Evolutionary conservation across 2,888 invertebrate species (phyloP), one percentile per base, ranked within the genome.

Genomic region (Unio delphinus): DNA sequence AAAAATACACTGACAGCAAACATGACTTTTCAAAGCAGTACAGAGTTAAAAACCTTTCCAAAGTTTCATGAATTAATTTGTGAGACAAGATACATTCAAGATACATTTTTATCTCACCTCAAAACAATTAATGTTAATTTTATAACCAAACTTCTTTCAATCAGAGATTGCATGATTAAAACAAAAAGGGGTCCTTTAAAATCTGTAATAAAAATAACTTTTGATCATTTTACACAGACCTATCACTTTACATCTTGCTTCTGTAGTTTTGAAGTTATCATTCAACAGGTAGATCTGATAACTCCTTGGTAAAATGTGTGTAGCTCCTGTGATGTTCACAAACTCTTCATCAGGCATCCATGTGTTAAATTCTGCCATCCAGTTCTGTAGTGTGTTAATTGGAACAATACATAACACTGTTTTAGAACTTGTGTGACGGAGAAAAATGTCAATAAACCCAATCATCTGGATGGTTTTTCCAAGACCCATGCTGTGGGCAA

Each of bases 401-500:
- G 99, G 99, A 93, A 99, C 98, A 79, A 99, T 98, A 87, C 97
- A 96, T 58, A 99, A 91, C 1, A 98, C 96, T 20, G 95, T 95
- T 89, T 94, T 95, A 7, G 96, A 95, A 34, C 92, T 92, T 0
- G 98, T 98, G 89, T 96, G 95, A 66, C 97, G 92, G 81, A 99
- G 92, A 90, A 99, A 97, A 84, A 98, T 95, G 91, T 99, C 99
- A 88, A 95, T 95, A 91, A 99, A 99, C 78, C 96, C 95, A 69
- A 98, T 95, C 69, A 98, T 95, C 83, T 92, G 92, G 70, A 99
- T 92, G 0, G 99, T 99, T 91, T 99, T 99, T n/a, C 99, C 99
- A 54, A 99, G 92, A 2, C 99, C 99, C 99, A 99, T 99, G 61
- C 97, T 97, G 91, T 99, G 99, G 0, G 99, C 99, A 67, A 99